These are phyloP conservation scores for Orchestia grillus DNA, from an alignment of 1,140 invertebrate species.

Conservation along the genomic window DNA sequence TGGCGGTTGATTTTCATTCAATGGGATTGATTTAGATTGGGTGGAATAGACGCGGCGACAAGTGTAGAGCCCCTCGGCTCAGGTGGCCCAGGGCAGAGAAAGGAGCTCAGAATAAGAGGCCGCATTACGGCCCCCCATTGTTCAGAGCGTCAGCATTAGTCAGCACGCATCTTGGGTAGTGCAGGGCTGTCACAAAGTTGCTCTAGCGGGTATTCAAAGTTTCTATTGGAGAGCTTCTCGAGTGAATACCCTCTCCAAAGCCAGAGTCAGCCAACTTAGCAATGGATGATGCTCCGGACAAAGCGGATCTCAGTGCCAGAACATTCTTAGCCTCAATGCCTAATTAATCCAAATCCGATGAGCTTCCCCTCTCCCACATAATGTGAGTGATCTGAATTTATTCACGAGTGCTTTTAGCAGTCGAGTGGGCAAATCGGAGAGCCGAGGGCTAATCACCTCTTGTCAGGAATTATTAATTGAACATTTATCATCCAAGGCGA, in stretches of 20 bases:
- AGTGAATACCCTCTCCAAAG: conserved; percentile 21
- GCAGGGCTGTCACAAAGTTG: conserved; percentile 38
- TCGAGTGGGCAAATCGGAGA: neutral
- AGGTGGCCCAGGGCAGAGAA: neutral
- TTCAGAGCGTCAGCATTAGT: neutral
- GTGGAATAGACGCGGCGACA: too few species aligned
- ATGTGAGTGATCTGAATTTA: neutral
- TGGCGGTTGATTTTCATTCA: too few species aligned
- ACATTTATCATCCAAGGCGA: neutral
- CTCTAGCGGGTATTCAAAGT: conserved; percentile 12
- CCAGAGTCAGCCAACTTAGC: conserved; percentile 16
- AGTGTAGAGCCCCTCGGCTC: neutral
- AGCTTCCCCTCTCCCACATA: neutral
- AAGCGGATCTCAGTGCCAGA: neutral
- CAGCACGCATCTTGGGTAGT: conserved; percentile 37
- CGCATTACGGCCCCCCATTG: neutral
- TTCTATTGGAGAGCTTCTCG: conserved; percentile 47
- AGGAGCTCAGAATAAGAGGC: neutral
- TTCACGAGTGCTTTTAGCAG: neutral
- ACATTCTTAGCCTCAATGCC: conserved; percentile 39
- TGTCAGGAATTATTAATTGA: neutral
- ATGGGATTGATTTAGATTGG: too few species aligned
- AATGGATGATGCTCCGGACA: neutral
- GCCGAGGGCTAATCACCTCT: neutral
- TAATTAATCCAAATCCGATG: conserved; percentile 1